Percentiles rank a stretch among this genome's conserved stretches.
phyloP scores from a whole-genome alignment of 1,140 invertebrate species.

The Wasmannia auropunctata region DNA sequence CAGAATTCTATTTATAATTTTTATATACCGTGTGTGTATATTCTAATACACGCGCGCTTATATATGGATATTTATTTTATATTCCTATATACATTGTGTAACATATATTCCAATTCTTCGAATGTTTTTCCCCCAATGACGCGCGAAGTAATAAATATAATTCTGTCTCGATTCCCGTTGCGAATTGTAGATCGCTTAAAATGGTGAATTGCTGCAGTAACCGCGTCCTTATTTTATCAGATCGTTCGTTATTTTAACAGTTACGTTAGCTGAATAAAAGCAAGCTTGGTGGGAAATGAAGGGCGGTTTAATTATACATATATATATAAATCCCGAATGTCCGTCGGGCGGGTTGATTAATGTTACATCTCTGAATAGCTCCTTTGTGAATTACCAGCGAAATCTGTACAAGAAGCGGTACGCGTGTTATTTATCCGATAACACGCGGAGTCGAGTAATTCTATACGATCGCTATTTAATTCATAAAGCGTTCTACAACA shows the following conservation, averaged over 20 bases:
- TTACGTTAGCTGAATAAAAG: not conserved
- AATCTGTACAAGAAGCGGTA: not conserved
- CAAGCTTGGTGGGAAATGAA: not conserved
- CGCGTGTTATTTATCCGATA: constrained; percentile 22
- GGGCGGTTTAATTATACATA: constrained; percentile 1
- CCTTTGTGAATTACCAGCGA: constrained; percentile 13
- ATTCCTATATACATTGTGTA: not conserved
- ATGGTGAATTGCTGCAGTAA: not conserved
- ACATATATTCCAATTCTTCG: not conserved
- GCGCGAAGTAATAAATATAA: not conserved
- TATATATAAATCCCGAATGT: constrained; percentile 10
- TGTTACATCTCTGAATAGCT: constrained; percentile 13
- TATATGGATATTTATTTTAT: not conserved
- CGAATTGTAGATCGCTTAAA: not conserved
- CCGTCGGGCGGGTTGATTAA: not conserved
- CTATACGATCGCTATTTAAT: constrained; percentile 47
- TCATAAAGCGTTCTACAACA: constrained; percentile 38
- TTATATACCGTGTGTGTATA: not conserved
- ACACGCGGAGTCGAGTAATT: constrained; percentile 5
- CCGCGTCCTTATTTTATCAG: not conserved
- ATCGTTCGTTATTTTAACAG: not conserved
- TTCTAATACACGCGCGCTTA: not conserved
- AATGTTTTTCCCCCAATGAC: not conserved
- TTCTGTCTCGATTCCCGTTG: not conserved
- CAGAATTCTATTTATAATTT: not conserved